Percentiles rank a stretch among this genome's conserved stretches.
Evolutionary conservation across 2,113 vertebrate genomes (phyloP).

Genomic region (Castor canadensis): DNA sequence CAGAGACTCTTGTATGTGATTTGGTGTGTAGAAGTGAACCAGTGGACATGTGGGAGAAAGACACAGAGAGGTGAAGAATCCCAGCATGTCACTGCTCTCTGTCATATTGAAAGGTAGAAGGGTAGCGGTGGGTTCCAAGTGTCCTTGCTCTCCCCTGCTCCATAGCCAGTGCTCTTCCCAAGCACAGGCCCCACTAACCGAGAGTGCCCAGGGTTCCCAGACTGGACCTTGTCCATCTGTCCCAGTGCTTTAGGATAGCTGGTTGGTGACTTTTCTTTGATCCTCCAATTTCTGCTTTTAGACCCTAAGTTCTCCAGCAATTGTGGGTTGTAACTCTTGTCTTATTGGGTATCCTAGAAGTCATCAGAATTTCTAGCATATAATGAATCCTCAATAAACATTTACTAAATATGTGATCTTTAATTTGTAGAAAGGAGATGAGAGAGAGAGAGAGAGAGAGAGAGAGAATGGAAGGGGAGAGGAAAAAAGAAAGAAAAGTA

Average conservation of each 20-base stretch:
- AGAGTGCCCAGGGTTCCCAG: neutral
- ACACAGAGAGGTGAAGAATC: neutral
- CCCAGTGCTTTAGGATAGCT: neutral
- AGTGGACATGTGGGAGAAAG: neutral
- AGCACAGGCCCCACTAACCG: neutral
- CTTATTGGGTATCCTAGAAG: neutral
- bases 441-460: neutral
- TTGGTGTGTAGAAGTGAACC: neutral
- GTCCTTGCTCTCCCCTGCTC: neutral
- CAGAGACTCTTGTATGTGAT: neutral
- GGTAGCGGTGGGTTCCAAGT: fast-evolving
- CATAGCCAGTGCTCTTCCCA: neutral
- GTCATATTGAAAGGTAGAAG: neutral
- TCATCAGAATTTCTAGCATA: neutral
- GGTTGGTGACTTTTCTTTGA: neutral
- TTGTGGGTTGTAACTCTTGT: neutral
- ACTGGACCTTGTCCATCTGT: neutral
- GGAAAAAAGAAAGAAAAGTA: neutral
- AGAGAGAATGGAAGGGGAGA: neutral
- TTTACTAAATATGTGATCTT: neutral
- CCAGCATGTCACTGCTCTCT: neutral
- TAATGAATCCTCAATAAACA: neutral
- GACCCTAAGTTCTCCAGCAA: neutral
- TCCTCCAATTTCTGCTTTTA: neutral
- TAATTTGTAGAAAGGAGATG: neutral